These are phyloP conservation scores for Zalophus californianus DNA, from an alignment of 2,797 vertebrate species.

Conservation along the genomic window DNA sequence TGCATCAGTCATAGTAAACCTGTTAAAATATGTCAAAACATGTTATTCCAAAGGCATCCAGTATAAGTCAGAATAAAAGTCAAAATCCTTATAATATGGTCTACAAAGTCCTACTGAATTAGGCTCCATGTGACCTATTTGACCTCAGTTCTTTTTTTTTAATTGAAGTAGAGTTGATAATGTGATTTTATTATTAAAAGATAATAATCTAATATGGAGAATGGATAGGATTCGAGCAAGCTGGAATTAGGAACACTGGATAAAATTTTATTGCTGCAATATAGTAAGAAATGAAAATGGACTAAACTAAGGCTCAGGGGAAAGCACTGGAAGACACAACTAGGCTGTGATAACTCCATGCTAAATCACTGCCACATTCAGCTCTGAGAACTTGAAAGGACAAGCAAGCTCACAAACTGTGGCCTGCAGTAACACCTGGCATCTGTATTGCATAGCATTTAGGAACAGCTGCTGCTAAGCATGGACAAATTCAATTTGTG, in stretches of 20 bases:
- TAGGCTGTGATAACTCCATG: not conserved
- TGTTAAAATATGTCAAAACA: not conserved
- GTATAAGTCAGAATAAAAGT: not conserved
- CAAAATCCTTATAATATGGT: not conserved
- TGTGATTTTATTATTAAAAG: not conserved
- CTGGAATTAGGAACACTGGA: not conserved
- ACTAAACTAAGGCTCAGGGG: not conserved
- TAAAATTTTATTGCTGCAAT: slow-evolving; percentile 4
- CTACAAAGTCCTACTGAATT: not conserved
- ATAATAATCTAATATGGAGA: not conserved
- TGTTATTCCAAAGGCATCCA: not conserved
- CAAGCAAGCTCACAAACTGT: slow-evolving; percentile 10
- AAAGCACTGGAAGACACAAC: not conserved
- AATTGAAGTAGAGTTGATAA: not conserved
- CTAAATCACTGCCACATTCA: not conserved
- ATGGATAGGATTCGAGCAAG: not conserved
- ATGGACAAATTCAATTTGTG: slow-evolving; percentile 50
- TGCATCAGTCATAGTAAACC: not conserved
- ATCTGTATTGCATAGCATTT: slow-evolving; percentile 22
- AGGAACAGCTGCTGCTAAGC: slow-evolving; percentile 67
- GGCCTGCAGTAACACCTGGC: slow-evolving; percentile 52
- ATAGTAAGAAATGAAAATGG: not conserved
- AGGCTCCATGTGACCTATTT: not conserved
- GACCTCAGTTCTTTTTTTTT: not conserved
- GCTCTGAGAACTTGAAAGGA: not conserved